Evolutionary conservation across 2,113 vertebrate species (phyloP).

Genomic region (Stictonetta naevosa): DNA sequence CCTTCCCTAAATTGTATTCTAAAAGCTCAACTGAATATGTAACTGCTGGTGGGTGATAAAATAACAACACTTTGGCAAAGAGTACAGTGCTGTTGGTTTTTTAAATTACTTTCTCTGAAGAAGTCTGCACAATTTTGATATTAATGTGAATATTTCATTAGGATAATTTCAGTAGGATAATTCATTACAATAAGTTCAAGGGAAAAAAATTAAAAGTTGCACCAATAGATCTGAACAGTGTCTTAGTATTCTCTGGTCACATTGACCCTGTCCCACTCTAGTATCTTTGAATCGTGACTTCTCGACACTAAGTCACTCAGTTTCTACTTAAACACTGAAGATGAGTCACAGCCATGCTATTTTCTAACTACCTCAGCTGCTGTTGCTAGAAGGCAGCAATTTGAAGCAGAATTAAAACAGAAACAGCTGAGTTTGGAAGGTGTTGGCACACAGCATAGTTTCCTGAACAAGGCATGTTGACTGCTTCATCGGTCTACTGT

Average conservation of each 20-base stretch:
- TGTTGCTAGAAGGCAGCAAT: neutral
- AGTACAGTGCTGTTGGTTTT: neutral
- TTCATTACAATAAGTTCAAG: neutral
- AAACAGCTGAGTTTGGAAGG: neutral
- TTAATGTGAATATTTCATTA: neutral
- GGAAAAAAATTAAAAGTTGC: neutral
- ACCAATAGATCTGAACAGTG: neutral
- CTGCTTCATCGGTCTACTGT: neutral
- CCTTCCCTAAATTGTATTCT: neutral
- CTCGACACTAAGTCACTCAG: neutral
- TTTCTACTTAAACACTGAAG: neutral
- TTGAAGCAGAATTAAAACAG: neutral
- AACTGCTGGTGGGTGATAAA: neutral
- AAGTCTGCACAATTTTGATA: neutral
- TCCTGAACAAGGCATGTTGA: neutral
- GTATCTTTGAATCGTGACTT: neutral
- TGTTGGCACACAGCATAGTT: neutral
- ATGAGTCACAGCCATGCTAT: accelerated
- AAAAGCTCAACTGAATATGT: neutral
- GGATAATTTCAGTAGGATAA: neutral
- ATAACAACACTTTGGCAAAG: neutral
- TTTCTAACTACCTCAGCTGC: neutral
- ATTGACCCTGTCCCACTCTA: neutral
- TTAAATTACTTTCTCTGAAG: neutral
- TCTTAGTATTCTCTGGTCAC: neutral